A percentile compares a stretch with the other conserved stretches of the same genome.
Conservation (phyloP, 1,140 invertebrate genomes). For the Holcopasites calliopsidis region DNA sequence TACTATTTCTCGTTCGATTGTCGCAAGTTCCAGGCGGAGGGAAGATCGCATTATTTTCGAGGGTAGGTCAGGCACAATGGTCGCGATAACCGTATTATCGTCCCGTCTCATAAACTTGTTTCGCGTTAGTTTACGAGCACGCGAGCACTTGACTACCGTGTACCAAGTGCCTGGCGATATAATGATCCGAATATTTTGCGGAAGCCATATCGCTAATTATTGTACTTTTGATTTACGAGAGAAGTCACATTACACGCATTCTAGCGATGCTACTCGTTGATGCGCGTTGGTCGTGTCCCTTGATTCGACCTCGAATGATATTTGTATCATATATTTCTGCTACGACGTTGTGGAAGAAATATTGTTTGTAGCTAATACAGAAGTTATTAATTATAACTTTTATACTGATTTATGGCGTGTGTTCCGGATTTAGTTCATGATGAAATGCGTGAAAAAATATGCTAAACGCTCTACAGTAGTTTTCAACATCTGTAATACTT, state of each 20-base stretch:
- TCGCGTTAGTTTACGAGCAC: conserved; percentile 39
- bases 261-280: neutral
- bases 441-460: no score
- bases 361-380: no score
- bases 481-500: no score
- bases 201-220: conserved; percentile 21
- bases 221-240: neutral
- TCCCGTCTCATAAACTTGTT: conserved; percentile 43
- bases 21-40: neutral
- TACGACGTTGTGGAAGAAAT: no score
- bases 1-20: neutral
- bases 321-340: no score
- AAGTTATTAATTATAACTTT: no score
- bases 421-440: no score
- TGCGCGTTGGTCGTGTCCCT: neutral
- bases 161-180: conserved; percentile 12
- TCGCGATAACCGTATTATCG: conserved; percentile 47
- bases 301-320: no score
- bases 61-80: conserved; percentile 35
- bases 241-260: neutral
- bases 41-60: conserved; percentile 44
- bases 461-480: no score
- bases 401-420: no score
- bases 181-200: conserved; percentile 19
- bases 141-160: conserved; percentile 35